A percentile compares a stretch with the other conserved stretches of the same genome.
Conservation (phyloP, 2,888 invertebrate species). For the Drosophila peninsularis region DNA sequence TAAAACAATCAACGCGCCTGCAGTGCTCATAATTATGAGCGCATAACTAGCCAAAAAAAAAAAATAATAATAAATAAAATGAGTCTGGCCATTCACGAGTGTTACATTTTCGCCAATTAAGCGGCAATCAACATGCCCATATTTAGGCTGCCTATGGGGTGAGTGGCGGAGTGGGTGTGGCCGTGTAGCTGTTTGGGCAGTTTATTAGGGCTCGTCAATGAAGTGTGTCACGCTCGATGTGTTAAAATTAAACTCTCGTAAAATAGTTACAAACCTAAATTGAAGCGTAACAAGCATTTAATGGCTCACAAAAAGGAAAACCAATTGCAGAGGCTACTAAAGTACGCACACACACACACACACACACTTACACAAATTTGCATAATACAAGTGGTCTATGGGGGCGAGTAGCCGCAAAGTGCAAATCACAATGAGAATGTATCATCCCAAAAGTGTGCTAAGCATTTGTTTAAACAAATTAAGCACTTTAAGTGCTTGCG, state of each 20-base stretch:
- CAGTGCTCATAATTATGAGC: conserved; percentile 35
- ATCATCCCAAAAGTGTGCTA: conserved; percentile 55
- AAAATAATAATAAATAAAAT: conserved; percentile 3
- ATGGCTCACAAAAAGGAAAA: conserved; percentile 63
- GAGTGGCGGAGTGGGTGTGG: not conserved
- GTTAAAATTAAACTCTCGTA: conserved; percentile 76
- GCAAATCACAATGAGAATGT: not conserved
- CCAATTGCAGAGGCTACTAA: conserved; percentile 11
- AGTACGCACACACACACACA: not conserved
- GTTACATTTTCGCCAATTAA: conserved; percentile 66
- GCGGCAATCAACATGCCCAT: conserved; percentile 58
- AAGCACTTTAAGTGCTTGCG: not conserved
- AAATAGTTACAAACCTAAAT: conserved; percentile 70
- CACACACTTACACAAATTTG: not conserved
- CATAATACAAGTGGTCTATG: not conserved
- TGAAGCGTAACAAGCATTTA: conserved; percentile 76
- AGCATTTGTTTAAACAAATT: conserved; percentile 5
- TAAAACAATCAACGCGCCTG: conserved; percentile 49
- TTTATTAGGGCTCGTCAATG: conserved; percentile 26
- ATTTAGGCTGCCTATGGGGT: not conserved
- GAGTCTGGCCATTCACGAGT: conserved; percentile 33
- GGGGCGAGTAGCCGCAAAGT: not conserved
- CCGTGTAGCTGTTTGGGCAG: not conserved
- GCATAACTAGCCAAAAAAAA: conserved; percentile 70
- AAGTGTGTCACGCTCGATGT: conserved; percentile 37